Evolutionary conservation across 2,888 invertebrate genomes (phyloP), one percentile per base, ranked within the genome.

Genomic region (Dorcus parallelipipedus): DNA sequence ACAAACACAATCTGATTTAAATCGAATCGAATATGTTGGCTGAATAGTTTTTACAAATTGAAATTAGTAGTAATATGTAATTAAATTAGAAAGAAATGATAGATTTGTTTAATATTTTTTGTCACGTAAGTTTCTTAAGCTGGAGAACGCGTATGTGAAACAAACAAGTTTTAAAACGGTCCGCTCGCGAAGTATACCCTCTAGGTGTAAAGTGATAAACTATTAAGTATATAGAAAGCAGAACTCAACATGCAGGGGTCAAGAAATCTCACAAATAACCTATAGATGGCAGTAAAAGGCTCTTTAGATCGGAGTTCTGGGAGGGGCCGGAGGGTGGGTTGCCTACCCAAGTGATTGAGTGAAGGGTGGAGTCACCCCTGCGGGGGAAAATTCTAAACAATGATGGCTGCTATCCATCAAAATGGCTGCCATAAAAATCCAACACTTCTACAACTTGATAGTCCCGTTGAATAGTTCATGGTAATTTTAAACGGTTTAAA

Each of bases 401-500:
- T 81, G 81, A 83, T 82, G 82, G 83, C 82, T 79, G 81, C 82
- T 78, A 82, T 82, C 80, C 77, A 82, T 81, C 81, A 82, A 80
- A 80, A 82, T 82, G 82, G 82, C 82, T 78, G 74, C 78, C 66
- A 63, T 63, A 64, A 65, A 66, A 66, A 59, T 58, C 38, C 48
- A 40, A 47, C 40, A 38, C 26, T 52, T 10, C 17, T 49, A 49
- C 26, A 49, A 9, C 9, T 23, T 49, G 38, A 10, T 55, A 14
- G 40, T 20, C 39, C 39, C 26, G 9, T 20, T 55, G 39, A 17
- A 50, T 9, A 17, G 8, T 38, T 26, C 43, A 49, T 42, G 26
- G 52, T 49, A 57, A 57, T 49, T 57, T 57, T 47, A 57, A 53
- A 26, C 38, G 53, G 52, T 38, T 33, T 39, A 45, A 56, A 56